These are phyloP conservation scores for Oryctes rhinoceros DNA, from an alignment of 1,140 invertebrate genomes.

Conservation along the genomic window DNA sequence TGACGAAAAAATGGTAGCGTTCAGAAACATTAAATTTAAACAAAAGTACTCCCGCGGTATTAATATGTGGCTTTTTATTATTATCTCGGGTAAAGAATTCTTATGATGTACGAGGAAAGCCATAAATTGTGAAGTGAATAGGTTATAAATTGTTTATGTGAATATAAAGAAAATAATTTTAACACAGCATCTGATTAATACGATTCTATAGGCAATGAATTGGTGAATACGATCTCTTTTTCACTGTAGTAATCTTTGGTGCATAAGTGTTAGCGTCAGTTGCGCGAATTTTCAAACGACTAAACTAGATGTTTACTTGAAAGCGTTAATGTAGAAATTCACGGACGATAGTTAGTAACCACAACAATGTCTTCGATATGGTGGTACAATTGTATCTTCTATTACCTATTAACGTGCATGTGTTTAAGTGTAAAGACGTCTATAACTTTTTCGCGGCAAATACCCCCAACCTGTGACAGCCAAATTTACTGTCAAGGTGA, in stretches of 20 bases:
- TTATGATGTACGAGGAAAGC: background rate
- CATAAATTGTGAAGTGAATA: no score
- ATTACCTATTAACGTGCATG: background rate
- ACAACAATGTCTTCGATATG: background rate
- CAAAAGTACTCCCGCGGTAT: background rate
- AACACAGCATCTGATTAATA: background rate
- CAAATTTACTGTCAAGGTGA: constrained; percentile 81
- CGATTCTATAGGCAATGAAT: background rate
- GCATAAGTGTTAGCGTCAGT: no score
- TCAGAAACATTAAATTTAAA: background rate
- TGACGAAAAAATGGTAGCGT: background rate
- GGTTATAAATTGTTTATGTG: background rate
- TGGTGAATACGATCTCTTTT: background rate
- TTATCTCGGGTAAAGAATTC: background rate
- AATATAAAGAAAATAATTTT: background rate
- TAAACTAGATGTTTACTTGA: background rate
- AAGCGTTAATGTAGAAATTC: no score
- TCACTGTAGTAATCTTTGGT: no score
- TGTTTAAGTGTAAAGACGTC: constrained; percentile 1
- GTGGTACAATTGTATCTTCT: background rate
- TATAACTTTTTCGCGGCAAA: background rate
- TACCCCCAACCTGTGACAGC: constrained; percentile 61
- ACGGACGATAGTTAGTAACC: background rate
- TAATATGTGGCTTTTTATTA: background rate
- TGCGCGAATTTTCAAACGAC: no score